Conservation (phyloP, 30 jellyfish, hydroid and myxozoan species). For the Chrysaora quinquecirrha region DNA sequence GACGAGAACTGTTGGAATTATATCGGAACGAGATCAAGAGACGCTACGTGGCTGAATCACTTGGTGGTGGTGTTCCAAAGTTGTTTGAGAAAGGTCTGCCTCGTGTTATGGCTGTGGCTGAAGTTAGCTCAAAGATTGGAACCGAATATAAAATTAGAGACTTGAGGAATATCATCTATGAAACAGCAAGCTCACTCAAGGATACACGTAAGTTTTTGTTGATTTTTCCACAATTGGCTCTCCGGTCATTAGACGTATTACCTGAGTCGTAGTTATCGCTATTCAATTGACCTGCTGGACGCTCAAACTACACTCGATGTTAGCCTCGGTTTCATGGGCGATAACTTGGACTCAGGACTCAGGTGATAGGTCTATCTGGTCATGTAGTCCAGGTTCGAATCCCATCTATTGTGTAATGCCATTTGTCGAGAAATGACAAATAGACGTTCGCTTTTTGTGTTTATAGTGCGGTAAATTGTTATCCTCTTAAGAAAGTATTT, state of each 20-base stretch:
- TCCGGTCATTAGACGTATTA: too few relatives aligned
- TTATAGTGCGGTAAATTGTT: not conserved
- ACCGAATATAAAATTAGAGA: conserved; percentile 55
- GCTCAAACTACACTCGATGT: too few relatives aligned
- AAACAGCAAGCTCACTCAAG: conserved; percentile 68
- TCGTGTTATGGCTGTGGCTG: conserved; percentile 72
- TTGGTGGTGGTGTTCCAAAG: conserved; percentile 75
- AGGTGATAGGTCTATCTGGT: too few relatives aligned
- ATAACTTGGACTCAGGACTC: too few relatives aligned
- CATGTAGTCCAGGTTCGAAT: too few relatives aligned
- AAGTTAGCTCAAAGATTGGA: conserved; percentile 78
- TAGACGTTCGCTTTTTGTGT: too few relatives aligned
- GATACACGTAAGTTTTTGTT: conserved; percentile 19
- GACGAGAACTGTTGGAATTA: conserved; percentile 24
- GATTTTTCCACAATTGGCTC: too few relatives aligned
- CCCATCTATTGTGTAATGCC: too few relatives aligned
- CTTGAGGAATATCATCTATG: conserved; percentile 74
- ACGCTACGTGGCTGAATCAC: conserved; percentile 67
- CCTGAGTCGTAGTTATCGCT: too few relatives aligned
- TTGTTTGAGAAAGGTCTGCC: conserved; percentile 82
- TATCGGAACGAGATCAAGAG: conserved; percentile 35
- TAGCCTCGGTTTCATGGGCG: too few relatives aligned
- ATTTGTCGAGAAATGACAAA: not conserved
- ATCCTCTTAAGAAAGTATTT: too few relatives aligned
- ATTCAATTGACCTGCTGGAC: too few relatives aligned